phyloP scores from a whole-genome alignment of 2,797 vertebrate genomes.

The Threskiornis aethiopicus region DNA sequence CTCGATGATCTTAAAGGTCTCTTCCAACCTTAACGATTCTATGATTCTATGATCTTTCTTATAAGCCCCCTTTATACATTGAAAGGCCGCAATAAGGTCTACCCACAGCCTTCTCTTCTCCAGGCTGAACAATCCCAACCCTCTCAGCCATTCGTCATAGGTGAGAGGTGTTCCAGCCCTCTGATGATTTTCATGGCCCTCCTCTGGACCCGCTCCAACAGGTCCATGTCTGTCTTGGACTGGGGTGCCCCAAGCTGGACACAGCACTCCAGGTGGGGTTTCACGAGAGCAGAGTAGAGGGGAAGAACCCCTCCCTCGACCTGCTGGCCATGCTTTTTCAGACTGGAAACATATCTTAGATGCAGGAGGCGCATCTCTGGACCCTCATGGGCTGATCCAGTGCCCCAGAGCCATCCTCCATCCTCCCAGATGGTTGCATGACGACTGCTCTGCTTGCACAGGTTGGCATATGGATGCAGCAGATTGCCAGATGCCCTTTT shows the following conservation, averaged over 20 bases:
- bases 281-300: not conserved
- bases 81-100: not conserved
- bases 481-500: not conserved
- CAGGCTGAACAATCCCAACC: not conserved
- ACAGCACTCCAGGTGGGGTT: not conserved
- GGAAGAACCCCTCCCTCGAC: accelerated
- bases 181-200: accelerated
- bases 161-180: not conserved
- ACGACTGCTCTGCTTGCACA: not conserved
- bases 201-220: accelerated
- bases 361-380: not conserved
- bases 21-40: not conserved
- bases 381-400: not conserved
- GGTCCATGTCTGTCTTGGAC: accelerated
- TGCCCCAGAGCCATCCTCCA: not conserved
- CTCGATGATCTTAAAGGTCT: not conserved
- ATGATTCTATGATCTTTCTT: not conserved
- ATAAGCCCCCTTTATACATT: not conserved
- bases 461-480: not conserved
- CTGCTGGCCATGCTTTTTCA: not conserved
- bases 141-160: not conserved
- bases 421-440: accelerated
- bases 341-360: not conserved
- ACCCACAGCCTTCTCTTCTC: accelerated
- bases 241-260: accelerated